Evolutionary conservation across 2,113 vertebrate species (phyloP), one percentile per base, ranked within the genome.

Genomic region (Triplophysa tibetana): DNA sequence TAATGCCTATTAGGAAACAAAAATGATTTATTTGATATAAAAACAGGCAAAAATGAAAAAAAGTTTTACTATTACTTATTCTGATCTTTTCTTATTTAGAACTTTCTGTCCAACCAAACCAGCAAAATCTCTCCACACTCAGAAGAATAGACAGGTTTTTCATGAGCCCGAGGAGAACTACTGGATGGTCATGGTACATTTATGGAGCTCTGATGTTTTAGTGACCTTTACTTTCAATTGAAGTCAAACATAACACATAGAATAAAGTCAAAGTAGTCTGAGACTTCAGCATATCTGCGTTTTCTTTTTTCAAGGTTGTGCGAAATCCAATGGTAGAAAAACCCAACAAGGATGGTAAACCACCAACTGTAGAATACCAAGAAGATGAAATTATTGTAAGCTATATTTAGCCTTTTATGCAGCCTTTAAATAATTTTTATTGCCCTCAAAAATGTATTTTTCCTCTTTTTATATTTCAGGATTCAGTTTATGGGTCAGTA

Each of bases 131-230:
- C 91, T 98, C 52, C 98, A 99, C 82, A 99, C 98, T 0, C 98
- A 98, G 93, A 99, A 99, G 88, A 99, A 99, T 0, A 94, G 97
- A 21, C 98, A 99, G 74, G 98, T 99, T 89, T 99, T 99, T 92
- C 94, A 95, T 77, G 97, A 99, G 85, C 93, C 97, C 0, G 98
- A 99, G 88, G 96, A 97, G 81, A 94, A 93, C 85, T 99, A 97
- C 91, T 99, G 98, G 98, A 98, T 99, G 87, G 95, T 99, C 75
- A 98, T 99, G 98, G 98, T 99, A 97, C 80, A 0, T 86, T 21
- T 38, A 41, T 64, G 24, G 8, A 23, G 33, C 58, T 61, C 19
- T 79, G 13, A 38, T 75, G 11, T 43, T 70, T 65, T 68, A 4
- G 75, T 4, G 23, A 45, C 50, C 41, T 41, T 33, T 38, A 33